A percentile compares a stretch with the other conserved stretches of the same genome.
phyloP scores from a whole-genome alignment of 2,888 invertebrate species.

The Lissocephala sabroskyi region DNA sequence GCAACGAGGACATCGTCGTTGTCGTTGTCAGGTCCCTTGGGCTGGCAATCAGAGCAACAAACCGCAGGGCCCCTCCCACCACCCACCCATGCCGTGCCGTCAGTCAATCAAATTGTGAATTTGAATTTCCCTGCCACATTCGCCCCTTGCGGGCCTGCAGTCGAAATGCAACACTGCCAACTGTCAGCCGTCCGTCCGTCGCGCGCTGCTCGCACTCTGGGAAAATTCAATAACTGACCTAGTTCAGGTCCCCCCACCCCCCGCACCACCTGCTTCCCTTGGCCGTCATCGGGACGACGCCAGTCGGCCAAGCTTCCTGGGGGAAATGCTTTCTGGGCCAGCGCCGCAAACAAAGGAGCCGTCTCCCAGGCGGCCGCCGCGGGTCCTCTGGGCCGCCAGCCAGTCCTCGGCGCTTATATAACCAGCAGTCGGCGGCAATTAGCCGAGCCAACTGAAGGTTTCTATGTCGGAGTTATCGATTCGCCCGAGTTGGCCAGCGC shows the following conservation, averaged over 20 bases:
- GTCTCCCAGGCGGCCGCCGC: too few relatives aligned
- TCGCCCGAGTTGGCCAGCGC: neutral
- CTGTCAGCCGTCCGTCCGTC: slow-evolving; percentile 4
- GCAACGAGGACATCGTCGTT: slow-evolving; percentile 6
- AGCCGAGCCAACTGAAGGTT: slow-evolving; percentile 1
- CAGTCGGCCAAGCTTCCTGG: too few relatives aligned
- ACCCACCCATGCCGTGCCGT: too few relatives aligned
- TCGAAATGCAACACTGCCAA: slow-evolving; percentile 13
- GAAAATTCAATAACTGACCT: slow-evolving; percentile 70
- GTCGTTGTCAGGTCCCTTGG: slow-evolving; percentile 13
- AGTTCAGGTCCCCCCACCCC: slow-evolving; percentile 36
- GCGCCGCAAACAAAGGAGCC: neutral
- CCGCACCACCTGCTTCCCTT: neutral
- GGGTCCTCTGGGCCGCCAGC: too few relatives aligned
- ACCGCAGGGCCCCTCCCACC: too few relatives aligned
- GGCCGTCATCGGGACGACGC: too few relatives aligned
- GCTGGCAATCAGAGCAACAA: neutral
- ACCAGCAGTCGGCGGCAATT: neutral
- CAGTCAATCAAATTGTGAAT: too few relatives aligned
- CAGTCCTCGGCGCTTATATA: neutral
- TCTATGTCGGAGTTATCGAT: slow-evolving; percentile 1
- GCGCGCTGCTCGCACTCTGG: slow-evolving; percentile 15
- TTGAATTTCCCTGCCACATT: too few relatives aligned
- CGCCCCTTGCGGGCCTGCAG: neutral
- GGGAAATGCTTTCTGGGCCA: slow-evolving; percentile 18